Base-by-base conservation (phyloP, 2,888 invertebrate genomes). In the Volucella inanis region DNA sequence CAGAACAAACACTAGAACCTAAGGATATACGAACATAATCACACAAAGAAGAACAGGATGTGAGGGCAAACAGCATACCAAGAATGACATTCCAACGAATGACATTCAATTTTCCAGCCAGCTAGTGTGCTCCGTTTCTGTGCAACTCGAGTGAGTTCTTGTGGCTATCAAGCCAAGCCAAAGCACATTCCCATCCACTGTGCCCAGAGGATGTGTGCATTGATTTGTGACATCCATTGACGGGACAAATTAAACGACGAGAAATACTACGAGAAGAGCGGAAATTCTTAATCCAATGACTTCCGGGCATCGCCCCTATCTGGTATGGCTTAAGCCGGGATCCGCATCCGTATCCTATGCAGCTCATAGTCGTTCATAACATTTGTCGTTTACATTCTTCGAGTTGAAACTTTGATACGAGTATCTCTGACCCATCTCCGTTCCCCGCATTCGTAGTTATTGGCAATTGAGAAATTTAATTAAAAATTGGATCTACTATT, bases 391-490 rank as follows among this genome's bases (percentile, higher is more conserved):
- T 76, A 77, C 81, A 85, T 85, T 81, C 85, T 85, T 76, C 72
- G 64, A 77, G 43, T 59, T 52, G 67, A 80, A 81, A 81, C 31
- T 31, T 31, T 31, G 31, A 31, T 31, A 31, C 31, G 31, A 31
- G 31, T 31, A 31, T 31, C 31, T 31, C 31, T 31, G 31, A 31
- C 31, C 31, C 31, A 31, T 31, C 31, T 31, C 6, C 31, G 6
- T 6, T 31, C 31, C 31, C 6, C 72, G n/a, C 76, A 38, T 62
- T 68, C 59, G 62, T 52, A 72, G 81, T 72, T 85, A 85, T 85
- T 85, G 85, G 57, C 85, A 85, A 85, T 85, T 81, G 85, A 85
- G 81, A 85, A 85, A 77, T 85, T 85, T 85, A 85, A 85, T 85
- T 85, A 85, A 85, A 85, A 85, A 71, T 77, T 54, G 64, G 77